A percentile compares a stretch with the other conserved stretches of the same genome.
phyloP scores from a whole-genome alignment of 2,888 invertebrate genomes.

The Leptinotarsa peninsularis region DNA sequence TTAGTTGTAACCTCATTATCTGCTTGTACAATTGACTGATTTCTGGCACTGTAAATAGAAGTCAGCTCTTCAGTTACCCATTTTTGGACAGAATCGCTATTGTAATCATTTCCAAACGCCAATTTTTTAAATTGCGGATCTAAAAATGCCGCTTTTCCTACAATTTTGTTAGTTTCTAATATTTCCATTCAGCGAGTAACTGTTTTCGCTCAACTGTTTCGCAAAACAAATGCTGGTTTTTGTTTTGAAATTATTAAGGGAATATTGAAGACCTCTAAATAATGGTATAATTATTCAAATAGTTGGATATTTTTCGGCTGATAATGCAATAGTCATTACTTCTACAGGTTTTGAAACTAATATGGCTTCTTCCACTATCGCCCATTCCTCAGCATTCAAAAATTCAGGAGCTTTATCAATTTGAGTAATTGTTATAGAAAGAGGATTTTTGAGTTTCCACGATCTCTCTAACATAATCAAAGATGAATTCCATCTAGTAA shows the following conservation, averaged over 20 bases:
- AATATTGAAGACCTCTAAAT: slow-evolving; percentile 43
- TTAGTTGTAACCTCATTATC: too few relatives aligned
- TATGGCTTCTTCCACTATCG: slow-evolving; percentile 45
- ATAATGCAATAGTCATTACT: slow-evolving; percentile 44
- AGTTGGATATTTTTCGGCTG: slow-evolving; percentile 48
- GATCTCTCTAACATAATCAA: slow-evolving; percentile 24
- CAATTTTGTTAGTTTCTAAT: too few relatives aligned
- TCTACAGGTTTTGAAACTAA: slow-evolving; percentile 45
- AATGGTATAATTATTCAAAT: slow-evolving; percentile 49
- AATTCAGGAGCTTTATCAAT: slow-evolving; percentile 17
- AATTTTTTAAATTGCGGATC: too few relatives aligned
- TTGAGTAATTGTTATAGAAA: slow-evolving; percentile 14
- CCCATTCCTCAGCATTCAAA: slow-evolving; percentile 46
- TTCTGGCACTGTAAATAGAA: too few relatives aligned
- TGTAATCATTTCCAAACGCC: too few relatives aligned
- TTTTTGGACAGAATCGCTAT: too few relatives aligned
- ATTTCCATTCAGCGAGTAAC: neutral
- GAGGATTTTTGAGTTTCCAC: slow-evolving; percentile 21
- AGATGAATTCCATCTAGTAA: slow-evolving; percentile 14
- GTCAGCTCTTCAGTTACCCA: too few relatives aligned
- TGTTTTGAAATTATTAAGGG: slow-evolving; percentile 21
- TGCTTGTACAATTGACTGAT: too few relatives aligned
- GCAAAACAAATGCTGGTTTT: slow-evolving; percentile 28
- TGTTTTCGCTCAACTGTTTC: neutral
- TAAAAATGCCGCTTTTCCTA: too few relatives aligned